A percentile compares a stretch with the other conserved stretches of the same genome.
These are phyloP conservation scores for Daktulosphaira vitifoliae DNA, from an alignment of 1,140 invertebrate genomes.

Conservation along the genomic window DNA sequence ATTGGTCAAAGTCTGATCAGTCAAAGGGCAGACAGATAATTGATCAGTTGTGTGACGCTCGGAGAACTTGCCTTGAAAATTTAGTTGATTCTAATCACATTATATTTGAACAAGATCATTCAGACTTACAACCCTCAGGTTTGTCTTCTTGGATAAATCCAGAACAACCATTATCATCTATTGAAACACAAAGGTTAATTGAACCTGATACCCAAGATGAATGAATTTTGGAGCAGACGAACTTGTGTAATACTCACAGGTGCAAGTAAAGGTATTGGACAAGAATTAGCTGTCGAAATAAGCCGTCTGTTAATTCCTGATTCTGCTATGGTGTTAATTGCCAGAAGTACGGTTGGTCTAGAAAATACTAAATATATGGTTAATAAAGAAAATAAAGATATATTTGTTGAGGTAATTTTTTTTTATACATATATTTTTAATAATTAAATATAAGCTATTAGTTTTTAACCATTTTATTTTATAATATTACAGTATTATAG, in stretches of 20 bases:
- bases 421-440: not conserved
- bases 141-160: slow-evolving; percentile 38
- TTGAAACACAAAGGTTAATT: slow-evolving; percentile 42
- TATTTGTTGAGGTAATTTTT: slow-evolving; percentile 18
- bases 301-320: slow-evolving; percentile 51
- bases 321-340: slow-evolving; percentile 66
- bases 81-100: slow-evolving; percentile 21
- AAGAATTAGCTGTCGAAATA: slow-evolving; percentile 62
- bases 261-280: slow-evolving; percentile 80
- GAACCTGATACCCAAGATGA: slow-evolving; percentile 36
- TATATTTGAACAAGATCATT: slow-evolving; percentile 12
- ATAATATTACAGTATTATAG: slow-evolving; percentile 34
- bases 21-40: slow-evolving; percentile 16
- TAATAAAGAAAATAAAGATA: slow-evolving; percentile 18
- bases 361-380: slow-evolving; percentile 50
- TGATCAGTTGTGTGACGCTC: slow-evolving; percentile 18
- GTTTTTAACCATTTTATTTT: not conserved
- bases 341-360: slow-evolving; percentile 57
- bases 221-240: slow-evolving; percentile 44
- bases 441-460: slow-evolving; percentile 1
- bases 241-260: slow-evolving; percentile 65
- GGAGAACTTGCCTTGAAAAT: slow-evolving; percentile 19
- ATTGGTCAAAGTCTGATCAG: slow-evolving; percentile 1
- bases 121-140: slow-evolving; percentile 35
- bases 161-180: slow-evolving; percentile 41